Evolutionary conservation across 2,888 invertebrate species (phyloP).

Genomic region (Alloscopus bannaensis): DNA sequence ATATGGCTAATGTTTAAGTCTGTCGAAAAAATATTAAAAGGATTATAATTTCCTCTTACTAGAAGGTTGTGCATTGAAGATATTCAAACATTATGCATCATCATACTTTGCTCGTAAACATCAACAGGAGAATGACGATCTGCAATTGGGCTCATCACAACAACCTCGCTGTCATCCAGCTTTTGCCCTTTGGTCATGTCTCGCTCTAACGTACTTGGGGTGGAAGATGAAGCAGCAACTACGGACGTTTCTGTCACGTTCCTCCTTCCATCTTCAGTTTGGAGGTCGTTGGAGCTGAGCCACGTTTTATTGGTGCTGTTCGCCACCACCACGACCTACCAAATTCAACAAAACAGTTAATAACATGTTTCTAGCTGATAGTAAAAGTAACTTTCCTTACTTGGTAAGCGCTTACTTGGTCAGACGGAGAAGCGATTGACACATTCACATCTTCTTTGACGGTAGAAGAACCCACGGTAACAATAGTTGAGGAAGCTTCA

Average conservation of each 20-base stretch:
- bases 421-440: constrained; percentile 58
- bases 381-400: background rate
- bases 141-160: constrained; percentile 83
- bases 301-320: constrained; percentile 86
- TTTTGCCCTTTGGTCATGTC: constrained; percentile 79
- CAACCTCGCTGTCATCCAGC: constrained; percentile 90
- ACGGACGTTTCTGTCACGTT: constrained; percentile 45
- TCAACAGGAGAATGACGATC: constrained; percentile 64
- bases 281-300: constrained; percentile 75
- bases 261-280: constrained; percentile 55
- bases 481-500: constrained; percentile 67
- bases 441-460: constrained; percentile 53
- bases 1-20: constrained; percentile 88
- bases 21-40: constrained; percentile 34
- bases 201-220: constrained; percentile 65
- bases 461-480: constrained; percentile 68
- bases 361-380: too few relatives aligned
- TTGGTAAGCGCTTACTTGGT: constrained; percentile 61
- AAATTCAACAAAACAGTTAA: constrained; percentile 8
- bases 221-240: constrained; percentile 60
- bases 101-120: constrained; percentile 72
- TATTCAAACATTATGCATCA: too few relatives aligned
- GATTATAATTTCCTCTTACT: constrained; percentile 8
- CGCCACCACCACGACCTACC: constrained; percentile 84
- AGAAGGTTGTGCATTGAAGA: too few relatives aligned